Evolutionary conservation across 2,797 vertebrate species (phyloP).

Genomic region (Poeciliopsis gracilis): DNA sequence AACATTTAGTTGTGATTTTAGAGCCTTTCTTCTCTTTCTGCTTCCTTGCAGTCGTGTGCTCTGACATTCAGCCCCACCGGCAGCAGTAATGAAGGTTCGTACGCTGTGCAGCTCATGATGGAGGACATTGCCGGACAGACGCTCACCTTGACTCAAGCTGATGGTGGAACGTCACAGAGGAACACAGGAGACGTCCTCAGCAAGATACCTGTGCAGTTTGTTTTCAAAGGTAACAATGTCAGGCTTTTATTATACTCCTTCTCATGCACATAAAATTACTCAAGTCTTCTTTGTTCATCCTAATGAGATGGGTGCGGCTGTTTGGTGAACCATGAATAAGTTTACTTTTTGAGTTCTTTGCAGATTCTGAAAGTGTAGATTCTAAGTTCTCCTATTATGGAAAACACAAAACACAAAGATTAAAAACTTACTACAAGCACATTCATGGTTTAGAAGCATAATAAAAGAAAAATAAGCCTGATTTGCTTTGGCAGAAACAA

Average conservation of each 20-base stretch:
- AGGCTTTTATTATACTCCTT: not conserved
- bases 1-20: not conserved
- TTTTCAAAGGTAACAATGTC: not conserved
- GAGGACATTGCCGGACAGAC: constrained; percentile 49
- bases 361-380: no score
- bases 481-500: no score
- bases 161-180: accelerated
- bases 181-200: not conserved
- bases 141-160: constrained; percentile 24
- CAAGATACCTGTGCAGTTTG: constrained; percentile 53
- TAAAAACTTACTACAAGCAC: no score
- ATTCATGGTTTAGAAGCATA: no score
- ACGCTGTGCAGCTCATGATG: constrained; percentile 44
- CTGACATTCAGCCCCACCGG: constrained; percentile 22
- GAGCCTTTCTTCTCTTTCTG: not conserved
- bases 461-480: no score
- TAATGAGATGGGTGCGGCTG: no score
- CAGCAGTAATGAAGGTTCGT: not conserved
- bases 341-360: no score
- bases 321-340: no score
- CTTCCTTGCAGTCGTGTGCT: constrained; percentile 36
- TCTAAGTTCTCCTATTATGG: no score
- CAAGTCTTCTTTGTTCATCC: no score
- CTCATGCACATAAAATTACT: not conserved
- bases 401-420: no score